Evolutionary conservation across 2,113 vertebrate species (phyloP).

Genomic region (Xiphophorus couchianus): DNA sequence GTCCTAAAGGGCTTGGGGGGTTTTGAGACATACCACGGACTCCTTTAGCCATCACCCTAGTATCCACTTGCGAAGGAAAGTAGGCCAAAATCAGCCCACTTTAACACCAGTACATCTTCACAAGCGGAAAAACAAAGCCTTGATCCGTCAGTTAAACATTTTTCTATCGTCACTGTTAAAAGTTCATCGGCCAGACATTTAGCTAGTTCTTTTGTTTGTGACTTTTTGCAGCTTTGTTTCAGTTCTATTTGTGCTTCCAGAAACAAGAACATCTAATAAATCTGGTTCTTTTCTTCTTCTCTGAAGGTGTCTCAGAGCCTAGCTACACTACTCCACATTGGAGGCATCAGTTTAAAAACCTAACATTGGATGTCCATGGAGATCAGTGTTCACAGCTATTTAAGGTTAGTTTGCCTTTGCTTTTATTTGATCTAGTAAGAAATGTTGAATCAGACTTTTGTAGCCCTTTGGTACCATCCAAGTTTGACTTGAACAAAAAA

Average conservation of each 20-base stretch:
- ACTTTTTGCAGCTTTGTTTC: not conserved
- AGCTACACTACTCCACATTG: not conserved
- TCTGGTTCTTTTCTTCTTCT: not conserved
- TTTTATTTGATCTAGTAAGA: not conserved
- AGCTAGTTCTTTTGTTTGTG: slow-evolving; percentile 7
- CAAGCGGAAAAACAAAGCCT: slow-evolving; percentile 60
- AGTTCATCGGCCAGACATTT: not conserved
- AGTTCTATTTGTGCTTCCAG: not conserved
- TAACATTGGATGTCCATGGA: not conserved
- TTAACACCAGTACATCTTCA: slow-evolving; percentile 50
- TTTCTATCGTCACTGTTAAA: slow-evolving; percentile 31
- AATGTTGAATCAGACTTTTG: not conserved
- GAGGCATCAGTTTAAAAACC: not conserved
- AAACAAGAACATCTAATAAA: not conserved
- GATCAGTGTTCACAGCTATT: not conserved
- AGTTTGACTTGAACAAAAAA: not conserved
- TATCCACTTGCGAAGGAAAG: slow-evolving; percentile 43
- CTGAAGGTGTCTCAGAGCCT: not conserved
- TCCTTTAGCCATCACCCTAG: slow-evolving; percentile 71
- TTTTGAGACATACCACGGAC: slow-evolving; percentile 75
- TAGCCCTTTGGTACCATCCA: not conserved
- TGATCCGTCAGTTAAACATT: slow-evolving; percentile 50
- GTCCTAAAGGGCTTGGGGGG: slow-evolving; percentile 37
- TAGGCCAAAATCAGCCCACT: slow-evolving; percentile 55
- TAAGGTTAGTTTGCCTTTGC: not conserved